Evolutionary conservation across 2,797 vertebrate genomes (phyloP).

Genomic region (Petrocephalus sullivani): DNA sequence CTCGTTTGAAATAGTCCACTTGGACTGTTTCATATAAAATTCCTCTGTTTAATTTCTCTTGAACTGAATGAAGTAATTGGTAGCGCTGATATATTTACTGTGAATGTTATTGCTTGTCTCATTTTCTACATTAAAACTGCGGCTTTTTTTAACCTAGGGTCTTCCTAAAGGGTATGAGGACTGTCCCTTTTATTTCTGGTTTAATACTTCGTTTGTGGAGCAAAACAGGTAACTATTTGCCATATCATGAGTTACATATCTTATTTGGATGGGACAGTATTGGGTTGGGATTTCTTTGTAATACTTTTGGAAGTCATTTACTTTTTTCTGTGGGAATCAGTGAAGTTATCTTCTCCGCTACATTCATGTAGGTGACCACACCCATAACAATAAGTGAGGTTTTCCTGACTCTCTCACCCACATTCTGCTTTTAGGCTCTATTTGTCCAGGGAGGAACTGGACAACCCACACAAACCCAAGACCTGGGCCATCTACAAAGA

Average conservation of each 20-base stretch:
- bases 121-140: not conserved
- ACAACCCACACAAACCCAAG: slow-evolving; percentile 91
- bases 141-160: slow-evolving; percentile 53
- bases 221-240: slow-evolving; percentile 72
- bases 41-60: not conserved
- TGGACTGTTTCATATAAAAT: not conserved
- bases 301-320: not conserved
- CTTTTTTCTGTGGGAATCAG: not conserved
- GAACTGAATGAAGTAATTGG: not conserved
- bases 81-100: not conserved
- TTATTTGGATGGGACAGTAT: not conserved
- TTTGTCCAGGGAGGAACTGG: slow-evolving; percentile 80
- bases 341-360: not conserved
- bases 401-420: not conserved
- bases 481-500: slow-evolving; percentile 81
- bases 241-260: not conserved
- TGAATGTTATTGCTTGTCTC: not conserved
- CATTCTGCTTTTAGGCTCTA: slow-evolving; percentile 64
- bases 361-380: not conserved
- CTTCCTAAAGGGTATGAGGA: slow-evolving; percentile 85
- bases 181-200: slow-evolving; percentile 94
- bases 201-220: slow-evolving; percentile 84
- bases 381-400: not conserved
- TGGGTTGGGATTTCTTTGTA: not conserved
- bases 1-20: not conserved